Base-by-base conservation (phyloP, 2,888 invertebrate species). In the Arctia plantaginis region DNA sequence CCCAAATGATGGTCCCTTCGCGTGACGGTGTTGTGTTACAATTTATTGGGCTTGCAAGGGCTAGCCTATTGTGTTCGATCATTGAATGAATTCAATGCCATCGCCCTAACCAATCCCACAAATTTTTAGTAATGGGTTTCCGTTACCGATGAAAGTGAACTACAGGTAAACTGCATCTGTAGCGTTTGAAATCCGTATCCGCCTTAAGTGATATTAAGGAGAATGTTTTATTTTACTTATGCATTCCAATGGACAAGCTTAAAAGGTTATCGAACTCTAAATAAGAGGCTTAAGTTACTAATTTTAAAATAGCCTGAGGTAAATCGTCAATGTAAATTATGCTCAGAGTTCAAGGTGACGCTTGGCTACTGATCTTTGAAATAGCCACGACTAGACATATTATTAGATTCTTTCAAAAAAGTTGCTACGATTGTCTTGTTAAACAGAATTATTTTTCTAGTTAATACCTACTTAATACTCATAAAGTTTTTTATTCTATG, bases 271-370 rank as follows among this genome's bases (percentile, higher is more conserved):
- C 81, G 87, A 89, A 87, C 90, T 80, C 80, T 70, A 82, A 71
- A 70, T 84, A 80, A 82, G 86, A 85, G 73, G 86, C 77, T 88
- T 87, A 85, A 83, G 80, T 85, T 81, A 79, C 76, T 72, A 80
- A 81, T 83, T 78, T 80, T 77, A 84, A 88, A 90, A 90, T 90
- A 88, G 89, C 88, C 86, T 85, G 86, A 85, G 86, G 82, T 82
- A 88, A 84, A 87, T 30, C 87, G 87, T 87, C 86, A 83, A 88
- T 90, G 90, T 87, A 86, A 90, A 90, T 91, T 87, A 89, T 88
- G 84, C 80, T 85, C 85, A 77, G 89, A 91, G 93, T 94, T 94
- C 94, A 94, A 94, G 93, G 94, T 90, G 87, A 90, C 84, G 85
- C 84, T 80, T 82, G 79, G 78, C 77, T 82, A 79, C 79, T 84